A percentile compares a stretch with the other conserved stretches of the same genome.
Evolutionary conservation across 2,888 invertebrate species (phyloP).

Genomic region (Leptothorax acervorum): DNA sequence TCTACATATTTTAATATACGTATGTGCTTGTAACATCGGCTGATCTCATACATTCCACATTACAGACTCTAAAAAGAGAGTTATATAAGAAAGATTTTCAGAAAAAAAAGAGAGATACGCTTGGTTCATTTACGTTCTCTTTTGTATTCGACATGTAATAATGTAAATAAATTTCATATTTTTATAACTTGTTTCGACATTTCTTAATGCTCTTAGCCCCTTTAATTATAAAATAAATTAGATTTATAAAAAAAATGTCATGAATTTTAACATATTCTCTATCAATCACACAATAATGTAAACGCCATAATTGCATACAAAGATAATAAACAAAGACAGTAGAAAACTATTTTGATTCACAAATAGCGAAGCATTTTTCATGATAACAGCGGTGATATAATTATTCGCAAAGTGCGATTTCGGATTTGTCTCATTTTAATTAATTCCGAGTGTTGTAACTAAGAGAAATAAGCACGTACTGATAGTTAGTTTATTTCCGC

Average conservation of each 20-base stretch:
- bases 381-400: not conserved
- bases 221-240: conserved; percentile 15
- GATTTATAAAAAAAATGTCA: not conserved
- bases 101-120: not conserved
- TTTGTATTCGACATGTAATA: not conserved
- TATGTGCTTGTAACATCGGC: not conserved
- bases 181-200: not conserved
- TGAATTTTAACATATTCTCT: not conserved
- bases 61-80: not conserved
- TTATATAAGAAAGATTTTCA: conserved; percentile 7
- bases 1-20: not conserved
- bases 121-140: not conserved
- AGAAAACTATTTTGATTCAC: not conserved
- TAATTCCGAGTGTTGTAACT: conserved; percentile 26
- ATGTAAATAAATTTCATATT: not conserved
- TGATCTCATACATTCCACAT: not conserved
- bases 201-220: not conserved
- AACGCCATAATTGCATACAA: not conserved
- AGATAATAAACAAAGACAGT: not conserved
- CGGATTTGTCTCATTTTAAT: conserved; percentile 56
- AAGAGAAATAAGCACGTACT: conserved; percentile 69
- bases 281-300: not conserved
- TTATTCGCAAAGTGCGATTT: not conserved
- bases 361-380: not conserved
- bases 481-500: conserved; percentile 75